phyloP scores from a whole-genome alignment of 2,113 vertebrate genomes.

The Hyaena hyaena region DNA sequence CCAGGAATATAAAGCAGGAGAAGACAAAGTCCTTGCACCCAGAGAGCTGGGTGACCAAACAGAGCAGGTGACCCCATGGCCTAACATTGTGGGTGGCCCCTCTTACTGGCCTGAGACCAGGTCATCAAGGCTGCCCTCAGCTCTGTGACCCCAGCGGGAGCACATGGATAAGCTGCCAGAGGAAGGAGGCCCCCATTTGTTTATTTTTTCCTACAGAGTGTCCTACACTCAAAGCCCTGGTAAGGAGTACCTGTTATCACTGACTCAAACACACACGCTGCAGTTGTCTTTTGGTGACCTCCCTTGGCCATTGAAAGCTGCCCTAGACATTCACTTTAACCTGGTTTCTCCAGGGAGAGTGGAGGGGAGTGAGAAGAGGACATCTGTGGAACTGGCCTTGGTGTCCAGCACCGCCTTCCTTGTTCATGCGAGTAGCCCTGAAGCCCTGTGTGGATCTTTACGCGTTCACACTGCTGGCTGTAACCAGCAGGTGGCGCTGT shows the following conservation, averaged over 20 bases:
- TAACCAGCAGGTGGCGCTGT: slow-evolving; percentile 19
- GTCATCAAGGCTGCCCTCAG: not conserved
- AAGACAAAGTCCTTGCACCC: not conserved
- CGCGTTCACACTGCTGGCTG: rapidly evolving
- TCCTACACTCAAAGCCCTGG: not conserved
- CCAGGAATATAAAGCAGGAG: not conserved
- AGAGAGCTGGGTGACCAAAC: not conserved
- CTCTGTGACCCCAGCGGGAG: not conserved
- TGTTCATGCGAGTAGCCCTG: no score
- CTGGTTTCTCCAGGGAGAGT: not conserved
- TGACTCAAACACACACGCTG: not conserved
- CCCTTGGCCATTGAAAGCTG: not conserved
- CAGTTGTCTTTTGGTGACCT: not conserved
- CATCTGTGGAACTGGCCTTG: not conserved
- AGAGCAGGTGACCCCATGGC: not conserved
- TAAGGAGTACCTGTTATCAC: not conserved
- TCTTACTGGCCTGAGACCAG: not conserved
- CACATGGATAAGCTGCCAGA: not conserved
- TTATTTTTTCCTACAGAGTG: not conserved
- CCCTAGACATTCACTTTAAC: not conserved
- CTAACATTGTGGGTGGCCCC: not conserved
- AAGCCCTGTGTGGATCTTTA: no score
- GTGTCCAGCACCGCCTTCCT: not conserved
- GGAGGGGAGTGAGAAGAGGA: not conserved
- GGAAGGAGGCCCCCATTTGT: not conserved